phyloP scores from a whole-genome alignment of 1,140 invertebrate species.

The Nymphalis io region DNA sequence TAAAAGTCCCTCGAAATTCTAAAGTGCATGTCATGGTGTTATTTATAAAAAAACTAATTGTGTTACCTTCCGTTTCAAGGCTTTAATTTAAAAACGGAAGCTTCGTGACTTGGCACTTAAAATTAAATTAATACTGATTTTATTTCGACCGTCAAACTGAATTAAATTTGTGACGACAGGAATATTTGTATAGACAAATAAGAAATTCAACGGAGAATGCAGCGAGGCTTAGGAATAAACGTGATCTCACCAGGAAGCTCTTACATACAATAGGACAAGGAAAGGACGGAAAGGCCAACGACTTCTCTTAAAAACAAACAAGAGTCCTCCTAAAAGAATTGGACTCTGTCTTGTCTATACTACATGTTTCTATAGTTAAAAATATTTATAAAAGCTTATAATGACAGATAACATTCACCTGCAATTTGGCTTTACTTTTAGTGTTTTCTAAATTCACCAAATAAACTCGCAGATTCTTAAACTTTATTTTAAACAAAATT shows the following conservation, averaged over 20 bases:
- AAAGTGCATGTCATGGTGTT: constrained; percentile 24
- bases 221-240: constrained; percentile 60
- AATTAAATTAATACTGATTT: constrained; percentile 69
- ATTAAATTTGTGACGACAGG: constrained; percentile 50
- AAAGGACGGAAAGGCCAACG: constrained; percentile 63
- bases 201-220: constrained; percentile 37
- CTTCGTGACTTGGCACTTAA: constrained; percentile 66
- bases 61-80: constrained; percentile 50
- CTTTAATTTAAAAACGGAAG: constrained; percentile 70
- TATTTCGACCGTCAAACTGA: constrained; percentile 53
- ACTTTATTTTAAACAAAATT: too few relatives aligned
- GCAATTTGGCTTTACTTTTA: too few relatives aligned
- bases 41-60: constrained; percentile 24
- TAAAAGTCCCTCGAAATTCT: constrained; percentile 1
- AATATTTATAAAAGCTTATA: too few relatives aligned
- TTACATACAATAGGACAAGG: constrained; percentile 59
- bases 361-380: too few relatives aligned
- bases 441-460: too few relatives aligned
- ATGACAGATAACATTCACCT: too few relatives aligned
- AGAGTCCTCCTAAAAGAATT: constrained; percentile 40
- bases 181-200: constrained; percentile 43
- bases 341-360: neutral
- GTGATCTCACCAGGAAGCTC: constrained; percentile 68
- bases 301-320: constrained; percentile 57
- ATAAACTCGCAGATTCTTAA: too few relatives aligned